Base-by-base conservation (phyloP, 2,888 invertebrate genomes). In the Chalcis sispes region DNA sequence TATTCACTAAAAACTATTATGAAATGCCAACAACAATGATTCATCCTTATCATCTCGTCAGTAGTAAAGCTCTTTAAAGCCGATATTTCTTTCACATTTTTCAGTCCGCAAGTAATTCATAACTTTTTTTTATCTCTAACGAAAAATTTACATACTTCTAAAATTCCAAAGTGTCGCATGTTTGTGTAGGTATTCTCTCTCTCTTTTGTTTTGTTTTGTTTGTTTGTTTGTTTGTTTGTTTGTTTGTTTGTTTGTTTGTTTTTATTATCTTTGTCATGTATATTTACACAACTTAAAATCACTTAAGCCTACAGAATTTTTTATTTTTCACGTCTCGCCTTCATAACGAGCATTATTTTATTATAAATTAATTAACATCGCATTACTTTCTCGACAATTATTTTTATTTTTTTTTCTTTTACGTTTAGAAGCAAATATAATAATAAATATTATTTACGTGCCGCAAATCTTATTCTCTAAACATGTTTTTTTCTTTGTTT, bases 1-100 rank as follows among this genome's bases (percentile, higher is more conserved):
- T 76, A 65, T 73, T 78, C 42, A 70, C 80, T 82, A 80, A 78
- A 72, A 78, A 77, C 80, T 81, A 82, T 79, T 79, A 80, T 80
- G 80, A 82, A 82, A 81, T 81, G 81, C 81, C 80, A 82, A 81
- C 80, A 82, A 81, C 77, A 80, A 80, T 80, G 77, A 66, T 61
- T 78, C 52, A 70, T 61, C 58, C 36, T 65, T 67, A 64, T 59
- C 23, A 29, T 71, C 54, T 72, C 32, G 25, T 52, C 67, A 46
- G 20, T 32, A 54, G 40, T 69, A 65, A 50, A 78, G 66, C 72
- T 74, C 67, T 67, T 67, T 72, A 32, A 71, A 74, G 65, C 62
- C 50, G 67, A 72, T 64, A 67, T 58, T 5, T 48, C 42, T 32
- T 58, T 15, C n/a, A 48, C 32, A 36, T n/a, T 70, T 66, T 71